Conservation (phyloP, 2,113 vertebrate genomes). For the Cavia porcellus region DNA sequence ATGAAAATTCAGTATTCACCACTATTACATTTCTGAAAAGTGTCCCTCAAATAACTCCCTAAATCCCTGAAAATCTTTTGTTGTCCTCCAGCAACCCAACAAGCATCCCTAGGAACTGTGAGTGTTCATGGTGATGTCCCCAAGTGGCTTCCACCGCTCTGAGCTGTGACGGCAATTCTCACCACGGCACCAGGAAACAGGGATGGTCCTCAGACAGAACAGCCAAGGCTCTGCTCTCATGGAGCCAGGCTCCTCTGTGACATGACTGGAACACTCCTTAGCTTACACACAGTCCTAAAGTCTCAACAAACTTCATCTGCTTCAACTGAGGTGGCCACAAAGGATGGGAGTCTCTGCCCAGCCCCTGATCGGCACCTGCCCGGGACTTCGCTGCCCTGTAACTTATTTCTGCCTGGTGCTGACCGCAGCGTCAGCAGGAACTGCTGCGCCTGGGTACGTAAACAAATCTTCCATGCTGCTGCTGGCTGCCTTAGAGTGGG, state of each 20-base stretch:
- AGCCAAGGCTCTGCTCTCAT: neutral
- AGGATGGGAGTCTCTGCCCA: neutral
- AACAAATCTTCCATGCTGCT: neutral
- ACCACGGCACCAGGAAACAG: neutral
- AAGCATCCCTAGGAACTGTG: neutral
- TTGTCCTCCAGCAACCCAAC: no score
- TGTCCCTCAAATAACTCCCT: neutral
- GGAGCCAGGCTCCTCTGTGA: neutral
- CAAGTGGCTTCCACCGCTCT: neutral
- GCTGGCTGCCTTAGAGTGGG: neutral
- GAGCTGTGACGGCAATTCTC: neutral
- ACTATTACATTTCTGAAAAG: constrained; percentile 55
- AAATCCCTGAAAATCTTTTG: constrained; percentile 14
- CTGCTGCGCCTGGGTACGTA: neutral
- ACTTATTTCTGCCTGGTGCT: neutral
- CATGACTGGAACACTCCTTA: constrained; percentile 44
- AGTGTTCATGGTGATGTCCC: neutral
- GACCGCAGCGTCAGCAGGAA: neutral
- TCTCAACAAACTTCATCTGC: neutral
- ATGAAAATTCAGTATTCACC: constrained; percentile 49
- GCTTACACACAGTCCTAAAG: constrained; percentile 43
- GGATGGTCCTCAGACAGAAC: neutral
- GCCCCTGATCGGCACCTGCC: neutral
- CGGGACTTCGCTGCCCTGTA: neutral
- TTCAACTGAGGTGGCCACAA: neutral